Evolutionary conservation across 1,140 invertebrate genomes (phyloP).

Genomic region (Drosophila sp.): DNA sequence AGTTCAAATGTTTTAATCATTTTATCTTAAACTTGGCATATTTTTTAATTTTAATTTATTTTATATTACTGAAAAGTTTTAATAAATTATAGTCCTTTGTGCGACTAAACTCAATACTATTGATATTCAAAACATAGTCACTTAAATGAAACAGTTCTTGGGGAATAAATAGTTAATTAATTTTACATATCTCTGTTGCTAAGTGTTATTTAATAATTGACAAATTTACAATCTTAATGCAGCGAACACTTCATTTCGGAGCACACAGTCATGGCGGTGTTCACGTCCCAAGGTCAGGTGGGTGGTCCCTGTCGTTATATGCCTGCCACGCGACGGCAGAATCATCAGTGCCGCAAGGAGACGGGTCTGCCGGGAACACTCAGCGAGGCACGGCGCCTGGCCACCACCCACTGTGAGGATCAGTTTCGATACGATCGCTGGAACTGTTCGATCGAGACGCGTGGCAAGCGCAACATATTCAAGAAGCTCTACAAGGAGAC

Average conservation of each 20-base stretch:
- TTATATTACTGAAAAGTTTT: no score
- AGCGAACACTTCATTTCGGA: conserved; percentile 82
- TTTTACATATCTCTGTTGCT: no score
- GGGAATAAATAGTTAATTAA: no score
- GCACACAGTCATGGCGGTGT: conserved; percentile 83
- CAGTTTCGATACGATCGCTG: conserved; percentile 87
- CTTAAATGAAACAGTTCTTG: no score
- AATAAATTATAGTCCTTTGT: no score
- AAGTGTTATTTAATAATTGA: no score
- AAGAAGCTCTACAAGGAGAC: conserved; percentile 90
- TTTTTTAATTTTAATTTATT: no score
- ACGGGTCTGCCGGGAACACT: conserved; percentile 85
- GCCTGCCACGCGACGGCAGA: conserved; percentile 84
- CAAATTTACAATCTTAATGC: neutral
- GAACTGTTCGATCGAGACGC: conserved; percentile 87
- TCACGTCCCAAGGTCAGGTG: conserved; percentile 78
- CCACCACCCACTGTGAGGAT: conserved; percentile 86
- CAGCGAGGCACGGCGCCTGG: conserved; percentile 85
- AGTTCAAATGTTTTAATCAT: no score
- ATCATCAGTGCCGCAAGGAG: conserved; percentile 85
- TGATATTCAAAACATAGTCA: no score
- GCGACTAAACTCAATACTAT: no score
- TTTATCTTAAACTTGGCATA: no score
- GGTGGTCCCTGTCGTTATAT: conserved; percentile 81
- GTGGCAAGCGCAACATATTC: conserved; percentile 86